phyloP scores from a whole-genome alignment of 92 coral and sea anemone species.

The Desmophyllum pertusum region DNA sequence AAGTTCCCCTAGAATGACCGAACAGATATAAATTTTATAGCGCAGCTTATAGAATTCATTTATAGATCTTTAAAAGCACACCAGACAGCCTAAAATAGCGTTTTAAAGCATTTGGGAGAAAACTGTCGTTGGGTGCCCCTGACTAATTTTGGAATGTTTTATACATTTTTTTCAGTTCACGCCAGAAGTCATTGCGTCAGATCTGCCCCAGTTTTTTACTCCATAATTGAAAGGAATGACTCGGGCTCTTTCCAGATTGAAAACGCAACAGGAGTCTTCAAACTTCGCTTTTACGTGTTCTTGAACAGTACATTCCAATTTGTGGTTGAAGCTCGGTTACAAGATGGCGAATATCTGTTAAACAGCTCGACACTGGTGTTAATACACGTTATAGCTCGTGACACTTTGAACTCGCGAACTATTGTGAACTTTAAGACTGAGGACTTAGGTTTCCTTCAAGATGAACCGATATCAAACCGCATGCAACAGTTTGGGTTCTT shows the following conservation, averaged over 20 bases:
- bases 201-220: constrained; percentile 29
- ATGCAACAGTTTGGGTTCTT: constrained; percentile 53
- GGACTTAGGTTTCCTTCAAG: constrained; percentile 48
- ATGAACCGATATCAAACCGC: constrained; percentile 1
- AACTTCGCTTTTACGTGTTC: constrained; percentile 1
- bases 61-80: too few relatives aligned
- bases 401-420: constrained; percentile 24
- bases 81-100: too few relatives aligned
- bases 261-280: constrained; percentile 52
- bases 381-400: constrained; percentile 25
- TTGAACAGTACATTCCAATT: constrained; percentile 37
- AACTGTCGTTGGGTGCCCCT: too few relatives aligned
- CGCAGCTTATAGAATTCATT: too few relatives aligned
- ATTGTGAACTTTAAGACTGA: constrained; percentile 34
- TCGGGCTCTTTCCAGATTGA: constrained; percentile 29
- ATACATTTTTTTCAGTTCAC: constrained; percentile 31
- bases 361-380: constrained; percentile 3
- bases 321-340: constrained; percentile 37
- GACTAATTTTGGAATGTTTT: background rate
- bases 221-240: constrained; percentile 42
- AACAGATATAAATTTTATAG: too few relatives aligned
- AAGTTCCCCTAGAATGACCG: too few relatives aligned
- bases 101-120: too few relatives aligned
- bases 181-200: constrained; percentile 31
- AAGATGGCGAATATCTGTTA: background rate